Conservation (phyloP, 1,140 invertebrate species). For the Hestina assimilis region DNA sequence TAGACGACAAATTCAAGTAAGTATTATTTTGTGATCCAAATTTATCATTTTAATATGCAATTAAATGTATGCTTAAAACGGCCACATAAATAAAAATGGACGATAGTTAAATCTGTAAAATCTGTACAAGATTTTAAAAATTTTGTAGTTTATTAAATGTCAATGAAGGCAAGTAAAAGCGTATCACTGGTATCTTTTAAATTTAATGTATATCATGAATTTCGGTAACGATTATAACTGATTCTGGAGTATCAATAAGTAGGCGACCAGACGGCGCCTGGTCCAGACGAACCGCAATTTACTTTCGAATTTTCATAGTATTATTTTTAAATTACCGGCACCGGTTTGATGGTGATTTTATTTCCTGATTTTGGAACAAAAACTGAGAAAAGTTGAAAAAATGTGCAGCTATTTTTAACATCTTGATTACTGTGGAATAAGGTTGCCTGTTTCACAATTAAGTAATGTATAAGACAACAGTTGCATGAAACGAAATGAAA, state of each 20-base stretch:
- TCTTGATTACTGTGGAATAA: constrained; percentile 12
- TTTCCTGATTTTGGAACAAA: constrained; percentile 58
- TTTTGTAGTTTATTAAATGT: too few relatives aligned
- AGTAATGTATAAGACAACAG: not conserved
- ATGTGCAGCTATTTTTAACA: constrained; percentile 17
- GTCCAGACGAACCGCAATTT: constrained; percentile 51
- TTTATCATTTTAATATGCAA: too few relatives aligned
- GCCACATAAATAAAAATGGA: too few relatives aligned
- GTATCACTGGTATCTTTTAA: too few relatives aligned
- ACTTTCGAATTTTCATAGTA: constrained; percentile 60
- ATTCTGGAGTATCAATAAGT: constrained; percentile 13
- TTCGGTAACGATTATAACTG: constrained; percentile 5
- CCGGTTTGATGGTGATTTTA: constrained; percentile 67
- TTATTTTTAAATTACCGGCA: constrained; percentile 72
- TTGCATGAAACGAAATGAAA: too few relatives aligned
- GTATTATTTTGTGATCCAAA: too few relatives aligned
- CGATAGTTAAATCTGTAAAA: too few relatives aligned
- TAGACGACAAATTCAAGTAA: too few relatives aligned
- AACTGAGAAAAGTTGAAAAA: constrained; percentile 55
- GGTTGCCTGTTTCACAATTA: not conserved
- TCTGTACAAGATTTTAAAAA: too few relatives aligned
- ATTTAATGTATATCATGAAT: too few relatives aligned
- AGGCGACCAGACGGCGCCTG: constrained; percentile 38
- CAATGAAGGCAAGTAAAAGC: too few relatives aligned
- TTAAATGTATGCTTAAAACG: too few relatives aligned